phyloP scores from a whole-genome alignment of 2,797 vertebrate genomes.

The Semaprochilodus insignis region DNA sequence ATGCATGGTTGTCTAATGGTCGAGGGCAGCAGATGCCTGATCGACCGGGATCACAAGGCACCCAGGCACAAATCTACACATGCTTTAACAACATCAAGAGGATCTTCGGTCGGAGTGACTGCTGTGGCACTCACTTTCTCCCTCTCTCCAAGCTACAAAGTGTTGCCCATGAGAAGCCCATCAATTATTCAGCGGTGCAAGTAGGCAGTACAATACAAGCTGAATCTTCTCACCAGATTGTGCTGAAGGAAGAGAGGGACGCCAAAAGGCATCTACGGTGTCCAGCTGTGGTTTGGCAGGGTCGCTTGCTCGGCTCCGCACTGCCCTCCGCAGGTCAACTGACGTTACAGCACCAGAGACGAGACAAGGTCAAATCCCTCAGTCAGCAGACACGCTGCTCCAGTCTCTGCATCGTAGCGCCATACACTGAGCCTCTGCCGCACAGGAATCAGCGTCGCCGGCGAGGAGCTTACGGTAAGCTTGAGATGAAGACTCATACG shows the following conservation, averaged over 20 bases:
- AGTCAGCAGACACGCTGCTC: background rate
- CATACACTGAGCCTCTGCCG: background rate
- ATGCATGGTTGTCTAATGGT: conserved; percentile 6
- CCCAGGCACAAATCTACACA: conserved; percentile 22
- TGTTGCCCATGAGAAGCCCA: conserved; percentile 52
- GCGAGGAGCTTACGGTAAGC: background rate
- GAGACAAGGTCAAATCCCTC: conserved; percentile 18
- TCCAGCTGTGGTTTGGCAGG: conserved; percentile 43
- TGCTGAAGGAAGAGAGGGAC: conserved; percentile 34
- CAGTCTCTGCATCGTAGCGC: background rate
- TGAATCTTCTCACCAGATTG: conserved; percentile 47
- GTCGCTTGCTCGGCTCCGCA: conserved; percentile 48
- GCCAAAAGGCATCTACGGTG: conserved; percentile 39
- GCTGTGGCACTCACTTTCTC: conserved; percentile 28
- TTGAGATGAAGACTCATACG: background rate
- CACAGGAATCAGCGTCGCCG: conserved; percentile 4
- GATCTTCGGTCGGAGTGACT: conserved; percentile 57
- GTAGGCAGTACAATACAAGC: conserved; percentile 52
- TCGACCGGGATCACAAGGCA: conserved; percentile 34
- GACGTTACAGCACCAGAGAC: conserved; percentile 17
- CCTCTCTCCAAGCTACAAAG: conserved; percentile 46
- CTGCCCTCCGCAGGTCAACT: conserved; percentile 57
- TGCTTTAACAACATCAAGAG: conserved; percentile 36
- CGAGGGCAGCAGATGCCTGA: conserved; percentile 19
- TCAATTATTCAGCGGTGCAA: conserved; percentile 62